phyloP scores from a whole-genome alignment of 2,797 vertebrate genomes.

The Halcyon chelicuti region DNA sequence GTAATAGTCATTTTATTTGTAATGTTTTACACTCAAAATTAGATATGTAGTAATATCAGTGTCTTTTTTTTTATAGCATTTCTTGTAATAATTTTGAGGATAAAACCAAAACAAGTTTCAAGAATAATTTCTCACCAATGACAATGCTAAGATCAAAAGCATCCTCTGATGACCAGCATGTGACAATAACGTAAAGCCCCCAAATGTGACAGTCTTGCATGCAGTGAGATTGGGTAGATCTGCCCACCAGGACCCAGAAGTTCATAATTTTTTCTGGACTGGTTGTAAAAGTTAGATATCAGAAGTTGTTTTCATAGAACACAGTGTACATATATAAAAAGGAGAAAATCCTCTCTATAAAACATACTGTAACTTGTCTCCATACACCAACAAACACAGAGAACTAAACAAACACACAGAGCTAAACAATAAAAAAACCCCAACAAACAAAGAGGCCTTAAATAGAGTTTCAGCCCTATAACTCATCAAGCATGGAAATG shows the following conservation, averaged over 20 bases:
- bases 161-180: not conserved
- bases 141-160: not conserved
- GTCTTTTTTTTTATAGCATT: not conserved
- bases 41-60: not conserved
- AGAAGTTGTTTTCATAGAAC: not conserved
- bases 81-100: not conserved
- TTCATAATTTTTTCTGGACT: not conserved
- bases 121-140: not conserved
- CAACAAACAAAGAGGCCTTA: not conserved
- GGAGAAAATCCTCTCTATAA: not conserved
- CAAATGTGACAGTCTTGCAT: not conserved
- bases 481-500: slow-evolving; percentile 21
- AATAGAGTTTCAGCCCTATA: slow-evolving; percentile 28
- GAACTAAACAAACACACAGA: not conserved
- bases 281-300: not conserved
- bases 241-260: not conserved
- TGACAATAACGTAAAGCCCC: not conserved
- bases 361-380: slow-evolving; percentile 7
- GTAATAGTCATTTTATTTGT: not conserved
- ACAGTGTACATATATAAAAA: not conserved
- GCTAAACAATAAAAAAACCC: not conserved
- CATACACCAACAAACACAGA: not conserved
- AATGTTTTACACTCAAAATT: not conserved
- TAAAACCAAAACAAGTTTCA: not conserved
- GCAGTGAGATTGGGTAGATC: not conserved